A percentile compares a stretch with the other conserved stretches of the same genome.
Conservation (phyloP, 1,140 invertebrate species). For the Lucilia cuprina region DNA sequence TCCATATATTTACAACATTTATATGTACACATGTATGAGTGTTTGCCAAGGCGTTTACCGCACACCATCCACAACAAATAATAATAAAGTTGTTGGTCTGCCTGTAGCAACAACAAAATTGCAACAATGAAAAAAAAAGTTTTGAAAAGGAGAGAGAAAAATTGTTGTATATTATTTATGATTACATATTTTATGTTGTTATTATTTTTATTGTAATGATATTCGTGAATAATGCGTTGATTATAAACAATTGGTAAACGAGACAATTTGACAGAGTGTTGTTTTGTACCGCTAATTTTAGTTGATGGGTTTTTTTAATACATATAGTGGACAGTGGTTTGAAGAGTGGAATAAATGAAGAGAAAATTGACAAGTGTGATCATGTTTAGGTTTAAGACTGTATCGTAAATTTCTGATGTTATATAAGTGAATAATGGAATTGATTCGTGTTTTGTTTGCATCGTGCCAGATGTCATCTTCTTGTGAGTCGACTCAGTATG, state of each 20-base stretch:
- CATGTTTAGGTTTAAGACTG: too few species aligned
- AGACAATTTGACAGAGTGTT: slow-evolving; percentile 43
- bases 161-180: slow-evolving; percentile 24
- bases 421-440: too few species aligned
- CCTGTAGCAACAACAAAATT: slow-evolving; percentile 31
- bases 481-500: too few species aligned
- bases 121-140: not conserved
- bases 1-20: not conserved
- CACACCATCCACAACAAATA: slow-evolving; percentile 16
- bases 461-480: too few species aligned
- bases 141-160: not conserved
- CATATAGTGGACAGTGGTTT: too few species aligned
- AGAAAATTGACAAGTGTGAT: too few species aligned
- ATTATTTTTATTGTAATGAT: slow-evolving; percentile 37
- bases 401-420: too few species aligned
- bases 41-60: not conserved
- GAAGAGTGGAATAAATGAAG: too few species aligned
- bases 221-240: slow-evolving; percentile 43
- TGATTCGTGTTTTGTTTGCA: too few species aligned
- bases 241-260: slow-evolving; percentile 45
- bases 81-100: slow-evolving; percentile 42
- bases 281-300: slow-evolving; percentile 18
- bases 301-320: not conserved
- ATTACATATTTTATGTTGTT: slow-evolving; percentile 25
- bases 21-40: not conserved